A percentile compares a stretch with the other conserved stretches of the same genome.
These are phyloP conservation scores for Garra rufa DNA, from an alignment of 2,113 vertebrate genomes.

Conservation along the genomic window DNA sequence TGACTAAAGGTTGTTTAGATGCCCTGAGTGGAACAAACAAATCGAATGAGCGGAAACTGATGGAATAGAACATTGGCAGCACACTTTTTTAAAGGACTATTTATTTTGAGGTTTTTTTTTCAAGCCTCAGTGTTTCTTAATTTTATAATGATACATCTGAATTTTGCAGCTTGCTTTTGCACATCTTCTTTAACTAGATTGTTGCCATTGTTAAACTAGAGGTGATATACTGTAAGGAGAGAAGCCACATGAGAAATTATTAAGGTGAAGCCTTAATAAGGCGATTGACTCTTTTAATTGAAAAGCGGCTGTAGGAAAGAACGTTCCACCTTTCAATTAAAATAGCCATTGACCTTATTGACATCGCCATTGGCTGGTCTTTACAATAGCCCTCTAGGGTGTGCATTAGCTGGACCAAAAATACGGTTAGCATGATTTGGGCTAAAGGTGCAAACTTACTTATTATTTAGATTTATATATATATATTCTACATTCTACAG, in stretches of 20 bases:
- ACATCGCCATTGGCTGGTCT: neutral
- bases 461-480: no score
- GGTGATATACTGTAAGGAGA: neutral
- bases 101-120: neutral
- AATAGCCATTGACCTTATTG: slow-evolving; percentile 27
- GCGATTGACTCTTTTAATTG: slow-evolving; percentile 31
- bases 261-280: neutral
- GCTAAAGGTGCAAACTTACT: neutral
- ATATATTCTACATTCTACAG: no score
- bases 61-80: neutral
- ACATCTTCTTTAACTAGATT: neutral
- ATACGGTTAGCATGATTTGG: neutral
- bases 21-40: neutral
- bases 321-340: slow-evolving; percentile 26
- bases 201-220: neutral
- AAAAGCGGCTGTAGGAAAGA: neutral
- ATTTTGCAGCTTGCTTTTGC: neutral
- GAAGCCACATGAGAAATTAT: slow-evolving; percentile 16
- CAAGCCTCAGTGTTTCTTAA: neutral
- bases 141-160: neutral
- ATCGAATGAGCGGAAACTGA: neutral
- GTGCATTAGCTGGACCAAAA: neutral
- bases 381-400: neutral
- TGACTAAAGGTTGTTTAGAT: neutral
- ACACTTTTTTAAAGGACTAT: neutral